Conservation (phyloP, 2,113 vertebrate genomes). For the Xenopus borealis region DNA sequence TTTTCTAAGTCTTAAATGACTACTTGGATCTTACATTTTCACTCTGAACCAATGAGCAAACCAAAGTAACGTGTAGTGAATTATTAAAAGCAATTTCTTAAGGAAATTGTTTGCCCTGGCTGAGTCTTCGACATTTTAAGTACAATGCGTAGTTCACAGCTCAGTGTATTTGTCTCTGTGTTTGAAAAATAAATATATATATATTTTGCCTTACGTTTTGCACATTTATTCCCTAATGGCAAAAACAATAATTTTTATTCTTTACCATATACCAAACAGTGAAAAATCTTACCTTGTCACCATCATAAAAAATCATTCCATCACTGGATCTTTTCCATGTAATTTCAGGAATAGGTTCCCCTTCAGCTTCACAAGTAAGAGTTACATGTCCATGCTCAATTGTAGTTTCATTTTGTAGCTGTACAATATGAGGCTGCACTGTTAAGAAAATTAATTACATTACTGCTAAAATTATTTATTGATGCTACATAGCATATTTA, state of each 20-base stretch:
- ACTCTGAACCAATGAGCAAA: slow-evolving; percentile 25
- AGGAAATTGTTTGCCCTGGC: not conserved
- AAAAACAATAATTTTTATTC: not conserved
- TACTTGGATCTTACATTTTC: slow-evolving; percentile 18
- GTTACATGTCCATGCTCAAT: slow-evolving; percentile 87
- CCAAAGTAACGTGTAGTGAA: slow-evolving; percentile 15
- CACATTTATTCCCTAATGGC: too few relatives aligned
- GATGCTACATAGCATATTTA: not conserved
- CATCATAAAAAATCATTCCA: slow-evolving; percentile 80
- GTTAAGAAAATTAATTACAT: slow-evolving; percentile 69
- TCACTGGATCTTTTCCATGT: slow-evolving; percentile 89
- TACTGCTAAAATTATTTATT: slow-evolving; percentile 48
- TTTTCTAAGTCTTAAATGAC: slow-evolving; percentile 20
- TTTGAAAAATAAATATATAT: too few relatives aligned
- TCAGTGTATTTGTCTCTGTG: too few relatives aligned
- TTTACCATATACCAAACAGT: not conserved
- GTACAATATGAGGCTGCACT: slow-evolving; percentile 97
- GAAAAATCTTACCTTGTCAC: slow-evolving; percentile 80
- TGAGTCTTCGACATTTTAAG: too few relatives aligned
- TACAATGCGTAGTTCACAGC: too few relatives aligned
- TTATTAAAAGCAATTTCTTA: slow-evolving; percentile 7
- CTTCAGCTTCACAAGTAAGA: slow-evolving; percentile 90
- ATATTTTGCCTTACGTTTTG: too few relatives aligned
- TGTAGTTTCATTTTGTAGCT: slow-evolving; percentile 89
- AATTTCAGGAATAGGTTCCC: slow-evolving; percentile 90